These are phyloP conservation scores for Solenodon paradoxus DNA, from an alignment of 2,113 vertebrate genomes.

Conservation along the genomic window DNA sequence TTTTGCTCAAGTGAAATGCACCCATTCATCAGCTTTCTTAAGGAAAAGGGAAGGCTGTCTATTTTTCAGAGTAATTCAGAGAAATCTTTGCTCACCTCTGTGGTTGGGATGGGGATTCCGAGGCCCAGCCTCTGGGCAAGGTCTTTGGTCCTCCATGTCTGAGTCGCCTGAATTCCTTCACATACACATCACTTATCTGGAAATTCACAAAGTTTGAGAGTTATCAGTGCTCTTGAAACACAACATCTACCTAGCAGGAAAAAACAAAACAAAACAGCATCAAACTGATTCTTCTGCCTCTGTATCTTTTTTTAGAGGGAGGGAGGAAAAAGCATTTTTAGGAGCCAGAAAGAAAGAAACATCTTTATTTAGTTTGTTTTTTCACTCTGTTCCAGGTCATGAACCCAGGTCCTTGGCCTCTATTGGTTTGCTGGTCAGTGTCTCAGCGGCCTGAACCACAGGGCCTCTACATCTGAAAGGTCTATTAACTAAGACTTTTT, in stretches of 20 bases:
- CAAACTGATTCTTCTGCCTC: neutral
- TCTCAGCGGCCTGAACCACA: too few species aligned
- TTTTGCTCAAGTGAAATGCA: neutral
- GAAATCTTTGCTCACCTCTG: conserved; percentile 69
- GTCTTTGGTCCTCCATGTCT: conserved; percentile 71
- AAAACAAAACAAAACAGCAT: neutral
- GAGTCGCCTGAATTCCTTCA: conserved; percentile 25
- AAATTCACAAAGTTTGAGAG: neutral
- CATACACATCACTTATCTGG: neutral
- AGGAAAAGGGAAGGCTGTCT: neutral
- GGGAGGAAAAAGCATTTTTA: too few species aligned
- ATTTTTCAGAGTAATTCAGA: neutral
- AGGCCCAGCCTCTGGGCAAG: conserved; percentile 12
- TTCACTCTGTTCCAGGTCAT: too few species aligned
- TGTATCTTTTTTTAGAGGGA: too few species aligned
- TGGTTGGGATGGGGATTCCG: conserved; percentile 19
- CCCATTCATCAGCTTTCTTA: neutral
- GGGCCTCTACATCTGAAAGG: neutral
- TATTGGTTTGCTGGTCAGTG: too few species aligned
- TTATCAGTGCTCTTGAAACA: conserved; percentile 9
- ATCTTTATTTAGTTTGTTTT: too few species aligned
- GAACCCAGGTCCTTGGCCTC: too few species aligned
- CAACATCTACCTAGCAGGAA: neutral
- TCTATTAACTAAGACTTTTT: neutral
- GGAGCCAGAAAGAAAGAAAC: too few species aligned